Base-by-base conservation (phyloP, 2,113 vertebrate species). In the Rutilus rutilus region DNA sequence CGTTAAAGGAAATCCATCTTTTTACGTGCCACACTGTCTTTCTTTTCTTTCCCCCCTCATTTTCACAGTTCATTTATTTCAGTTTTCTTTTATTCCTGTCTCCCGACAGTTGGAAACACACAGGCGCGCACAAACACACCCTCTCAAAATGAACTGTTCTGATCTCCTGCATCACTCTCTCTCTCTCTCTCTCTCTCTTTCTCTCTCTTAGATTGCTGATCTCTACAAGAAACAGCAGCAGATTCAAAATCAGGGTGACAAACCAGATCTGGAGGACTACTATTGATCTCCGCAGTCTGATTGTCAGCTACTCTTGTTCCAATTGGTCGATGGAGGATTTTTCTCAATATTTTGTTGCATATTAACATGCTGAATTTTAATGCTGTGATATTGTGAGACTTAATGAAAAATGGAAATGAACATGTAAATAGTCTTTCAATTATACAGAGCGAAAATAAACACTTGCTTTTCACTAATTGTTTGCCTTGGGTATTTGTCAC, bases 141-240 rank as follows among this genome's bases (percentile, higher is more conserved):
- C 14, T 50, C 27, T 33, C 50, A 10, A 33, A 77, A 77, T 30
- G 75, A 54, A 54, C 36, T 52, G 10, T 73, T 77, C 83, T 52
- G 14, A 50, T 78, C 64, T 67, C 12, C 30, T 14, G 19, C 33
- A 50, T 73, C 17, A 19, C 30, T 23, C 36, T 76, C 87, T 57
- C 80, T 73, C 42, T 82, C 42, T 1, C 30, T 23, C 36, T 76
- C 87, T 57, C 80, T 73, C 42, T 82, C 42, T 1, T 92, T 76
- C 87, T 52, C 80, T 73, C 42, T 82, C 42, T 1, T 92, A 98
- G 97, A 96, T 98, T 59, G 97, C 97, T 5, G 93, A 92, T 64
- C 90, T 98, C 83, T 98, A 97, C 91, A 91, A 80, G 91, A 96
- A 94, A 90, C 97, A 98, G 91, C 97, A 97, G 91, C 96, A 97